Percentiles rank a stretch among this genome's conserved stretches.
Evolutionary conservation across 2,888 invertebrate species (phyloP).

Genomic region (Axea sp.): DNA sequence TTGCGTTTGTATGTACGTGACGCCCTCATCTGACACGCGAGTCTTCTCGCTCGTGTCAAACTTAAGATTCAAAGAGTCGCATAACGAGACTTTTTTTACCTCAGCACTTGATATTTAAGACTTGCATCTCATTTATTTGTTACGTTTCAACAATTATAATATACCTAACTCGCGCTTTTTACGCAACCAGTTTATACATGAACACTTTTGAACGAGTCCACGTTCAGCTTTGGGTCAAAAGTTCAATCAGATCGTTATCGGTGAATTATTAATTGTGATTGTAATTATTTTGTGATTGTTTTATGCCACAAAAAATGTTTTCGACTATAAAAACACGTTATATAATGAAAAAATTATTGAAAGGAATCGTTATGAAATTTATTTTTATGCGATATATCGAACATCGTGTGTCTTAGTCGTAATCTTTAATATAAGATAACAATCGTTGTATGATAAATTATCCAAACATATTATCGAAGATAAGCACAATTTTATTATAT

Average conservation of each 20-base stretch:
- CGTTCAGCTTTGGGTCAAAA: too few species aligned
- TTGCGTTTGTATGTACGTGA: constrained; percentile 14
- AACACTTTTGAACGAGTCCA: too few species aligned
- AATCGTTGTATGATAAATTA: constrained; percentile 30
- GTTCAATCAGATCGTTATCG: constrained; percentile 35
- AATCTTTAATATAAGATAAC: constrained; percentile 16
- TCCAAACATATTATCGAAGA: constrained; percentile 23
- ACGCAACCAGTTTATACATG: too few species aligned
- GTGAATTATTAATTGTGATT: too few species aligned
- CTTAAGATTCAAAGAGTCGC: constrained; percentile 39
- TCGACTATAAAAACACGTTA: constrained; percentile 17
- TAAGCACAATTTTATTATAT: constrained; percentile 25
- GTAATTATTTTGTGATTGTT: too few species aligned
- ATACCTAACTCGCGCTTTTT: neutral
- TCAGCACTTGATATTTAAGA: constrained; percentile 22
- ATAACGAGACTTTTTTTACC: constrained; percentile 19
- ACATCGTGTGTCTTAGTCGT: constrained; percentile 5
- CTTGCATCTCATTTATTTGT: constrained; percentile 18
- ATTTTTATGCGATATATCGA: neutral
- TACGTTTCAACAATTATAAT: constrained; percentile 16
- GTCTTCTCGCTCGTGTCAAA: constrained; percentile 52
- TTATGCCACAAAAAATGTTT: too few species aligned
- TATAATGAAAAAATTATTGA: constrained; percentile 13
- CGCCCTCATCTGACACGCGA: constrained; percentile 51
- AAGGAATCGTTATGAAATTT: constrained; percentile 30